Evolutionary conservation across 53 echinoderm and acorn worm species (phyloP), one percentile per base, ranked within the genome.

Genomic region (Luidia sarsii): DNA sequence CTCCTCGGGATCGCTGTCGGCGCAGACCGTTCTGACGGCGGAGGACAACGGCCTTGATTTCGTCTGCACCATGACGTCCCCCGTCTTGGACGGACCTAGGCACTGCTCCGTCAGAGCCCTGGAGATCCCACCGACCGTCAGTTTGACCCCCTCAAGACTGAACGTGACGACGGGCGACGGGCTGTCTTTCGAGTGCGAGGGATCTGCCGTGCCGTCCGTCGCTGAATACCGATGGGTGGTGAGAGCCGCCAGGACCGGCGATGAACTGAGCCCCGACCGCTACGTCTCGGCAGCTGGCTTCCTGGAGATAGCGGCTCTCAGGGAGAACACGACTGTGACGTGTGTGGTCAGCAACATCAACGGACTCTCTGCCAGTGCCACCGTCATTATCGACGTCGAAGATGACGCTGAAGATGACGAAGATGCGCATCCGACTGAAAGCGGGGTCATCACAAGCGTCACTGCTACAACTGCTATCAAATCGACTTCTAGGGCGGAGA

Each of bases 11-110:
- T 24, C 67, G 13, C 13, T 77, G 20, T 2, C 48, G n/a, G 41
- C 32, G 27, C 77, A 77, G 48, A 59, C 41, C 2, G 48, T 48
- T 43, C n/a, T 77, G 77, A 6, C 20, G 23, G 41, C 77, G 11
- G 77, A 77, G 7, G 77, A 77, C 33, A 77, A 77, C 11, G 77
- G 77, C n/a, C 31, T 77, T 7, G 77, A 59, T 33, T 77, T 77
- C 61, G 61, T 31, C 31, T 77, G 77, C 22, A 33, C 22, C 10
- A 29, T 77, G 77, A 77, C 61, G 15, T 59, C 77, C 11, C 61
- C 77, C 48, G 60, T 13, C 29, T 49, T 60, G 46, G 33, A 61
- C 3, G 45, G 46, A 7, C 11, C 77, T 1, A 59, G 46, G 31
- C 11, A 31, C 33, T 77, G 77, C 48, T 77, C 84, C 20, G 64